Conservation (phyloP, 2,113 vertebrate species). For the Malaclemys terrapin region DNA sequence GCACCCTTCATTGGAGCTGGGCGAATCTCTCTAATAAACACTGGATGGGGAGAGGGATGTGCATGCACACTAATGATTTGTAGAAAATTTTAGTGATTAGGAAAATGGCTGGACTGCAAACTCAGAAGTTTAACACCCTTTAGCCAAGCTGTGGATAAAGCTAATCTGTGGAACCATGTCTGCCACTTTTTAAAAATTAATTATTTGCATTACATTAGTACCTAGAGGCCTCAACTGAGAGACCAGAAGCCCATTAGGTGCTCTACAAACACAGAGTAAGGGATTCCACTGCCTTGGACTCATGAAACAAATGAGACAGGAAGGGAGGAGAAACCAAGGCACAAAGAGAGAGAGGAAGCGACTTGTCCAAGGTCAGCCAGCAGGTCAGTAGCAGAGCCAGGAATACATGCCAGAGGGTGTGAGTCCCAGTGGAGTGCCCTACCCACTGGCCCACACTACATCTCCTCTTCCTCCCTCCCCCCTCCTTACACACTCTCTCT, state of each 20-base stretch:
- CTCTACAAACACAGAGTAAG: background rate
- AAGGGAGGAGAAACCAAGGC: background rate
- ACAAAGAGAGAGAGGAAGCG: background rate
- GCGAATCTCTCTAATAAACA: constrained; percentile 6
- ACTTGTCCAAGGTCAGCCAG: background rate
- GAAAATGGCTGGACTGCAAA: background rate
- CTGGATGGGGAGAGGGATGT: background rate
- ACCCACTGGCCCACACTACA: background rate
- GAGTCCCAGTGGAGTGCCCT: background rate
- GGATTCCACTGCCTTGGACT: background rate
- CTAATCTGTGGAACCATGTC: background rate
- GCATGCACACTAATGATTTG: background rate
- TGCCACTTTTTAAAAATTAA: background rate
- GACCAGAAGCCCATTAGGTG: background rate
- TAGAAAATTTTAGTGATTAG: background rate
- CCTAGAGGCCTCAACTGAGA: background rate
- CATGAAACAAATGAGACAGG: background rate
- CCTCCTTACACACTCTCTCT: background rate
- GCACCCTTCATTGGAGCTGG: background rate
- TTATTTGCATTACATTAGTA: background rate
- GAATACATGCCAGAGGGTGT: background rate
- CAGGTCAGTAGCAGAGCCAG: background rate
- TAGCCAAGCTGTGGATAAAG: background rate
- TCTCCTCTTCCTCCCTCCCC: background rate
- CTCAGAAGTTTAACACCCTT: background rate